A percentile compares a stretch with the other conserved stretches of the same genome.
phyloP scores from a whole-genome alignment of 1,140 invertebrate species.

The Antheraea pernyi region DNA sequence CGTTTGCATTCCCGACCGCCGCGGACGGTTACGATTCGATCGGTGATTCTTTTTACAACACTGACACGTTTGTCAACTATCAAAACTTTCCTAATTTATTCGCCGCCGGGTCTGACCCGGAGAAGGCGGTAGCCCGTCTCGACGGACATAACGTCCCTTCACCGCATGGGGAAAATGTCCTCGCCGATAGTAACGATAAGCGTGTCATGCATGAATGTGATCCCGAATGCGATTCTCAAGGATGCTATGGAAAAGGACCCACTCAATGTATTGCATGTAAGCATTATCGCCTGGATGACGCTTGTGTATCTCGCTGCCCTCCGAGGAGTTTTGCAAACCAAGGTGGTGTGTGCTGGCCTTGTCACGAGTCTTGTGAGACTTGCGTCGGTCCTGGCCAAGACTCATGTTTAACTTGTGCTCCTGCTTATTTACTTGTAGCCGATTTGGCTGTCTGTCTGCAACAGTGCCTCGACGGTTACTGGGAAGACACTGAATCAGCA shows the following conservation, averaged over 20 bases:
- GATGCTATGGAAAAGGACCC: conserved; percentile 90
- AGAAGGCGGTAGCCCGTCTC: conserved; percentile 84
- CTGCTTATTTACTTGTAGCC: conserved; percentile 87
- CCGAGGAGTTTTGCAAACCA: conserved; percentile 89
- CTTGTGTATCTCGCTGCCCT: conserved; percentile 89
- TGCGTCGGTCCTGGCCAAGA: conserved; percentile 91
- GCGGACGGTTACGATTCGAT: conserved; percentile 70
- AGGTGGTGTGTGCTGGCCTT: conserved; percentile 88
- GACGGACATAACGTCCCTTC: conserved; percentile 82
- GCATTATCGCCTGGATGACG: conserved; percentile 88
- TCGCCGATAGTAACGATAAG: conserved; percentile 80
- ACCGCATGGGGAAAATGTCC: conserved; percentile 77
- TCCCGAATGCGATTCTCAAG: conserved; percentile 89
- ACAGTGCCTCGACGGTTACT: conserved; percentile 92
- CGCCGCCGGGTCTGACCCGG: conserved; percentile 84
- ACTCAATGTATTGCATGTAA: conserved; percentile 90
- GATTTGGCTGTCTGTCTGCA: conserved; percentile 90
- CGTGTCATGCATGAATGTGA: conserved; percentile 88
- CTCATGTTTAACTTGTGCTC: conserved; percentile 89
- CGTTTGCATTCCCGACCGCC: conserved; percentile 77
- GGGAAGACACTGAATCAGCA: conserved; percentile 86
- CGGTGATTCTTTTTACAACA: conserved; percentile 81
- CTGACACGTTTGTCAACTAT: conserved; percentile 81
- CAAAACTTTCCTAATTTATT: conserved; percentile 86
- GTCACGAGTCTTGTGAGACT: conserved; percentile 91